Percentiles rank a stretch among this genome's conserved stretches.
Evolutionary conservation across 2,797 vertebrate genomes (phyloP).

Genomic region (Carcharodon carcharias): DNA sequence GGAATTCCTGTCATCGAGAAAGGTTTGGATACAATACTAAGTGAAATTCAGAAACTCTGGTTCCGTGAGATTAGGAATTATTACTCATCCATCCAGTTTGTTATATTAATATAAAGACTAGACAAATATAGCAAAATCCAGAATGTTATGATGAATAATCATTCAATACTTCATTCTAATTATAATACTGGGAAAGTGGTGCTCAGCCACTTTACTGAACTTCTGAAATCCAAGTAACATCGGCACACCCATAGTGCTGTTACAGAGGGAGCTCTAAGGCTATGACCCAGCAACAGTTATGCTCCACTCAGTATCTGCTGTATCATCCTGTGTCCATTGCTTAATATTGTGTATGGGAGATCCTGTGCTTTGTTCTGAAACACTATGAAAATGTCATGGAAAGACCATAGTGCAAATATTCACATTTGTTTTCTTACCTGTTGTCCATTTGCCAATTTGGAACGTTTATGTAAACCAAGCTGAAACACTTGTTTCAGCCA

Average conservation of each 20-base stretch:
- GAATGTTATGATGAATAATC: neutral
- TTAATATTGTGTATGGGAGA: neutral
- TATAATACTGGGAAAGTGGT: neutral
- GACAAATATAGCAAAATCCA: neutral
- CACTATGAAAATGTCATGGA: constrained; percentile 2
- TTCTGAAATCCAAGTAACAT: neutral
- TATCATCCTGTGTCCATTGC: neutral
- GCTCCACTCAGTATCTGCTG: neutral
- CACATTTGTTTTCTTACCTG: constrained; percentile 21
- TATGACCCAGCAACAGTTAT: neutral
- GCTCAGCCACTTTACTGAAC: neutral
- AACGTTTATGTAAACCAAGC: constrained; percentile 8
- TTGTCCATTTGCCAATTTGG: constrained; percentile 21
- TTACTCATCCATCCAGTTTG: neutral
- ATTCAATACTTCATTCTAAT: neutral
- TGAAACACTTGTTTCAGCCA: neutral
- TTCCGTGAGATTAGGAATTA: neutral
- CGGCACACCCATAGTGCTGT: neutral
- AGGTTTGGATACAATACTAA: constrained; percentile 49
- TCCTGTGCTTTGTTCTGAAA: constrained; percentile 6
- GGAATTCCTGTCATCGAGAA: constrained; percentile 81
- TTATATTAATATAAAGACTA: neutral
- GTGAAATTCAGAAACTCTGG: neutral
- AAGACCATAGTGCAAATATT: constrained; percentile 5
- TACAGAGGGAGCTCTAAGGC: neutral